Base-by-base conservation (phyloP, 2,888 invertebrate genomes). In the Phrixothrix hirtus region DNA sequence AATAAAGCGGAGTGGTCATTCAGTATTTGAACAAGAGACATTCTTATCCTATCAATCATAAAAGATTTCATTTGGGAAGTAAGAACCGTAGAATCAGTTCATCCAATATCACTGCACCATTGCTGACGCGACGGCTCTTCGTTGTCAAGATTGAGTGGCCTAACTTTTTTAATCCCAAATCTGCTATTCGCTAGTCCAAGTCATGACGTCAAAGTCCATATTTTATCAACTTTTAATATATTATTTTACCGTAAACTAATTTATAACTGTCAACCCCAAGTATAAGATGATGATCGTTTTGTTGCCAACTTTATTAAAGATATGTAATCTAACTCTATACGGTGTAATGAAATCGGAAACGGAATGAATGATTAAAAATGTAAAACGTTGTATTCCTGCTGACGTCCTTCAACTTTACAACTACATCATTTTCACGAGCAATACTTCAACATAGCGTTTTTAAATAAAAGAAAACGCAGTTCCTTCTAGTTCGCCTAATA, bases 11-110 rank as follows among this genome's bases (percentile, higher is more conserved):
- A 32, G 49, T 50, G 61, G 59, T 59, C 57, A 58, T 38, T 43
- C 59, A 45, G 59, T 60, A 61, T 59, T 42, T 42, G 43, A 21
- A 26, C 57, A 37, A 45, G 47, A 32, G 57, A 59, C 57, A 13
- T 26, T 57, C 51, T 46, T 60, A 59, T 66, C n/a, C 67, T 60
- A 67, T 69, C 69, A 67, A 69, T 69, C 69, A 68, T 65, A 64
- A 63, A 62, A 62, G 58, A 61, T 67, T 68, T 65, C 67, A 67
- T 67, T 66, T 66, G 61, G 62, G 60, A 65, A 64, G 61, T 59
- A 62, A 64, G 57, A 57, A 62, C 47, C 44, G 43, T 25, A 36
- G 26, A 43, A 36, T 50, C 46, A 42, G 43, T 50, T 45, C 55
- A 55, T 47, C 55, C 60, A 65, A 65, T 64, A 65, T 63, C 51